Evolutionary conservation across 2,888 invertebrate species (phyloP).

Genomic region (Lithosia quadra): DNA sequence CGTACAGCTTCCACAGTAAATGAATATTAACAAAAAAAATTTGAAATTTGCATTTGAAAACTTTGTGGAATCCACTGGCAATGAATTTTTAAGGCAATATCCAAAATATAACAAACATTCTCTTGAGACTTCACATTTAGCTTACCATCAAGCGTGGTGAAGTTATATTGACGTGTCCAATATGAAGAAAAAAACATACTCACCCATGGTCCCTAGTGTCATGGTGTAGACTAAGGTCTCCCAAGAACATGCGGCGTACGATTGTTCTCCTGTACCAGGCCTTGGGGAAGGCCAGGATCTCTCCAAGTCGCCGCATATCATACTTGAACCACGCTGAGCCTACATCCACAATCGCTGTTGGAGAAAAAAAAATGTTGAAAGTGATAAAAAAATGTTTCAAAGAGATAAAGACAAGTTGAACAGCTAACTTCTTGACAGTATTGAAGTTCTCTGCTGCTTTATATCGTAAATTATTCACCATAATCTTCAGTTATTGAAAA

Average conservation of each 20-base stretch:
- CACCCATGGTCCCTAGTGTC: constrained; percentile 42
- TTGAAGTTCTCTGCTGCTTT: too few relatives aligned
- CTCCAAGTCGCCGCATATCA: constrained; percentile 98
- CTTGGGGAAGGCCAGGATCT: constrained; percentile 98
- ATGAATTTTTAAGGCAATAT: too few relatives aligned
- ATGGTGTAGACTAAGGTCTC: constrained; percentile 92
- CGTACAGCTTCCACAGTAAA: too few relatives aligned
- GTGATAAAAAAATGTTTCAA: background rate
- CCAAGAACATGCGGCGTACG: constrained; percentile 96
- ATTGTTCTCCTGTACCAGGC: constrained; percentile 99
- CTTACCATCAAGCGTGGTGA: too few relatives aligned
- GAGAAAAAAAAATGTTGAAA: constrained; percentile 10
- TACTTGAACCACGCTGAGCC: constrained; percentile 99
- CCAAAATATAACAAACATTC: too few relatives aligned
- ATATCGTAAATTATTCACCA: too few relatives aligned
- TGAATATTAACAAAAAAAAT: background rate
- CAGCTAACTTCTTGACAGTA: background rate
- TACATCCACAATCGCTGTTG: constrained; percentile 96
- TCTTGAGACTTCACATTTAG: too few relatives aligned
- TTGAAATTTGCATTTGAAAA: too few relatives aligned
- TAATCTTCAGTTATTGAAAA: too few relatives aligned
- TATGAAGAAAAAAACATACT: background rate
- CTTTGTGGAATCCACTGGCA: background rate
- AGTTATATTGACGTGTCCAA: too few relatives aligned
- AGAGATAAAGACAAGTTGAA: background rate